These are phyloP conservation scores for Zosterops hypoxanthus DNA, from an alignment of 2,113 vertebrate species.

Conservation along the genomic window DNA sequence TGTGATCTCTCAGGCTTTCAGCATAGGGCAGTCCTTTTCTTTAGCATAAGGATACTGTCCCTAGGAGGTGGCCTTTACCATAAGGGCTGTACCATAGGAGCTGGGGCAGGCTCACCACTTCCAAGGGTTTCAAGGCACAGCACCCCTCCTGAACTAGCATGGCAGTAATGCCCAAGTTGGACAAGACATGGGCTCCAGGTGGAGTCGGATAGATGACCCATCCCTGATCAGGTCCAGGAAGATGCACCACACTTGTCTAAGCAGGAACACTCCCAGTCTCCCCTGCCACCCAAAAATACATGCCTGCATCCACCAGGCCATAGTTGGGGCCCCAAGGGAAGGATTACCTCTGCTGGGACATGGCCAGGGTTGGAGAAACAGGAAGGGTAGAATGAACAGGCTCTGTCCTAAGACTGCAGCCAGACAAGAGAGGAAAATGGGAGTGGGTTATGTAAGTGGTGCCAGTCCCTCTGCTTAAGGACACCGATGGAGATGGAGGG, in stretches of 20 bases:
- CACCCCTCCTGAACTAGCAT: not conserved
- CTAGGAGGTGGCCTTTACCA: not conserved
- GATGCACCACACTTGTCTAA: not conserved
- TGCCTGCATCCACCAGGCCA: fast-evolving
- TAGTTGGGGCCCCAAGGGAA: not conserved
- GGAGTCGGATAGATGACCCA: fast-evolving
- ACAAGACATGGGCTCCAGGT: not conserved
- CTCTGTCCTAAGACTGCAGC: not conserved
- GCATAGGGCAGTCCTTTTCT: not conserved
- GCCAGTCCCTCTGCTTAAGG: not conserved
- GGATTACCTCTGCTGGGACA: not conserved
- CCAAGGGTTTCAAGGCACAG: not conserved
- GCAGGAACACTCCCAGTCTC: not conserved
- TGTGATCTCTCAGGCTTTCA: not conserved
- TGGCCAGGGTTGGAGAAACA: not conserved
- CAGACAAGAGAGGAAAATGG: not conserved
- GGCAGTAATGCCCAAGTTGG: not conserved
- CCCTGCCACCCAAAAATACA: not conserved
- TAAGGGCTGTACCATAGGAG: not conserved
- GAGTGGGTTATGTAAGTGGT: not conserved
- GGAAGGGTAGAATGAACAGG: not conserved
- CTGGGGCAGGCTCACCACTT: not conserved
- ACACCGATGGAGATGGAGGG: not conserved
- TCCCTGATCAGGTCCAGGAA: not conserved
- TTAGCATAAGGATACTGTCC: not conserved